These are phyloP conservation scores for Uloborus plumipes DNA, from an alignment of 2,888 invertebrate species.

Conservation along the genomic window DNA sequence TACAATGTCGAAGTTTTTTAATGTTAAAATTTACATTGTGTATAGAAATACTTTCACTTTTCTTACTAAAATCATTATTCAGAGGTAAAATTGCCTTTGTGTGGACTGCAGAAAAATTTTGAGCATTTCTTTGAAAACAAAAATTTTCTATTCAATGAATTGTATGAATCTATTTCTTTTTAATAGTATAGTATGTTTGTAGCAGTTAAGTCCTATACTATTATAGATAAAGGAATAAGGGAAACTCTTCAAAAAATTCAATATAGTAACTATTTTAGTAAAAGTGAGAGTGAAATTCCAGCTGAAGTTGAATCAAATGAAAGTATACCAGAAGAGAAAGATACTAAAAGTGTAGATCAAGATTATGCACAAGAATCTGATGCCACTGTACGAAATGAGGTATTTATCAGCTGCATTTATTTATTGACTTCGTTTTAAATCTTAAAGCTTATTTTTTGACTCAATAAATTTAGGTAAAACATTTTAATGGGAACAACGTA, in stretches of 20 bases:
- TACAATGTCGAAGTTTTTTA: too few species aligned
- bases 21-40: too few species aligned
- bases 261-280: slow-evolving; percentile 88
- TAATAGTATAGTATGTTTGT: not conserved
- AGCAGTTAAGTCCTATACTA: too few species aligned
- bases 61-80: too few species aligned
- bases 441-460: not conserved
- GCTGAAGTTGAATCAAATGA: slow-evolving; percentile 27
- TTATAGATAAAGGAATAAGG: slow-evolving; percentile 77
- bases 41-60: too few species aligned
- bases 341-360: not conserved
- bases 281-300: slow-evolving; percentile 56
- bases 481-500: too few species aligned
- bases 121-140: too few species aligned
- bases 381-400: slow-evolving; percentile 19
- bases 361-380: slow-evolving; percentile 24
- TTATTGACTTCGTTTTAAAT: not conserved
- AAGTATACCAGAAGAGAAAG: slow-evolving; percentile 30
- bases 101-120: too few species aligned
- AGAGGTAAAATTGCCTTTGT: too few species aligned
- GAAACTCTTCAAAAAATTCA: slow-evolving; percentile 83
- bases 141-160: not conserved
- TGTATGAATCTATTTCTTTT: not conserved
- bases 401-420: not conserved
- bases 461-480: too few species aligned